Evolutionary conservation across 2,113 vertebrate species (phyloP).

Genomic region (Phyllostomus discolor): DNA sequence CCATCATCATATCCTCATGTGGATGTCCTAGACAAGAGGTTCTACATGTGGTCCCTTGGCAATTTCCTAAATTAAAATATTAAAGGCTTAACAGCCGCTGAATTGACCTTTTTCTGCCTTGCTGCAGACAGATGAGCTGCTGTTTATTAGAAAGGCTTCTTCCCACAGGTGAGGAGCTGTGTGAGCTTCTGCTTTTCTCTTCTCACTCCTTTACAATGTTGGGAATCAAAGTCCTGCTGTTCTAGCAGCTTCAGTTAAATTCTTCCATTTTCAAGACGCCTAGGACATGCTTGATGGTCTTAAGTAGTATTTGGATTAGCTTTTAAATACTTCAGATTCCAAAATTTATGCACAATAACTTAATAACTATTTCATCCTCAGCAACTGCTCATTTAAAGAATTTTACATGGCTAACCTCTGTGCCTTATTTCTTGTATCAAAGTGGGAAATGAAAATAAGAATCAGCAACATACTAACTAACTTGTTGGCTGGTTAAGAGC

Average conservation of each 20-base stretch:
- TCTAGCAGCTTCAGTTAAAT: slow-evolving; percentile 75
- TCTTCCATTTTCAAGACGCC: slow-evolving; percentile 68
- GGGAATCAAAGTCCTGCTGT: slow-evolving; percentile 71
- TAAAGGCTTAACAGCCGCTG: slow-evolving; percentile 83
- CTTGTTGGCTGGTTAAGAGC: slow-evolving; percentile 80
- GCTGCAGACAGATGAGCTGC: slow-evolving; percentile 83
- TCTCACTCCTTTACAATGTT: slow-evolving; percentile 52
- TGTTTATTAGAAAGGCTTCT: slow-evolving; percentile 80
- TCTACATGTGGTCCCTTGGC: slow-evolving; percentile 84
- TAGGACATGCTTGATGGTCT: slow-evolving; percentile 68
- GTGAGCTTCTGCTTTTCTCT: slow-evolving; percentile 73
- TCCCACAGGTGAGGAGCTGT: slow-evolving; percentile 80
- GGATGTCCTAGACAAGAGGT: slow-evolving; percentile 84
- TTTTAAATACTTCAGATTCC: slow-evolving; percentile 78
- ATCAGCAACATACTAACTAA: slow-evolving; percentile 77
- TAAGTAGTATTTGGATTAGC: slow-evolving; percentile 77
- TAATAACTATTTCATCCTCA: slow-evolving; percentile 80
- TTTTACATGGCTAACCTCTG: slow-evolving; percentile 81
- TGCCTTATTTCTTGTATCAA: slow-evolving; percentile 77
- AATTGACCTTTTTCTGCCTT: slow-evolving; percentile 83
- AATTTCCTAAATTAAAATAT: slow-evolving; percentile 88
- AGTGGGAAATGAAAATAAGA: slow-evolving; percentile 82
- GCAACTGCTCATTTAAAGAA: slow-evolving; percentile 81
- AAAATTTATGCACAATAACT: slow-evolving; percentile 71
- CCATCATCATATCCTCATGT: slow-evolving; percentile 82